Conservation (phyloP, 2,113 vertebrate genomes). For the Erinaceus europaeus region DNA sequence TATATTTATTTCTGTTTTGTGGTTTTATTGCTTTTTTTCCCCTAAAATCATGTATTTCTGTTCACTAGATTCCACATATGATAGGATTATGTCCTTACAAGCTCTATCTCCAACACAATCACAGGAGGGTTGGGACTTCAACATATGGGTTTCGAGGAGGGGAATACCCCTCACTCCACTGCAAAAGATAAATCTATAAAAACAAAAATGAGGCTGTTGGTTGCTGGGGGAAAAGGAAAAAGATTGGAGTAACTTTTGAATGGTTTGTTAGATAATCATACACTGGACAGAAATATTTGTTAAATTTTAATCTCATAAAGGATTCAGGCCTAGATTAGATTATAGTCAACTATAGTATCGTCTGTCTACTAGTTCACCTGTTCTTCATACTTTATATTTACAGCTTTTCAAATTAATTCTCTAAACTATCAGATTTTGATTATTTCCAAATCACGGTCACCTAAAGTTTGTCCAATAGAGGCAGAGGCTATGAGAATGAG, state of each 20-base stretch:
- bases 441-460: constrained; percentile 4
- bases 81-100: not conserved
- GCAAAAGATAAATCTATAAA: not conserved
- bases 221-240: not conserved
- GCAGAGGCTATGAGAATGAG: not conserved
- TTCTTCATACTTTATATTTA: constrained; percentile 7
- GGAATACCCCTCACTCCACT: not conserved
- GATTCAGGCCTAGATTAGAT: not conserved
- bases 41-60: not conserved
- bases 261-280: constrained; percentile 30
- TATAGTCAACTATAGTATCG: not conserved
- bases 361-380: constrained; percentile 19
- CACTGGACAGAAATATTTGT: not conserved
- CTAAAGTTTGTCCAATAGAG: not conserved
- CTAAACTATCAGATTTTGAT: not conserved
- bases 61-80: not conserved
- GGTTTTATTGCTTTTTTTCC: no score
- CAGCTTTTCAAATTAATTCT: constrained; percentile 30
- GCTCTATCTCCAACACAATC: not conserved
- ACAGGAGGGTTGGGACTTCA: not conserved
- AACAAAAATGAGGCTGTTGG: not conserved
- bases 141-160: not conserved
- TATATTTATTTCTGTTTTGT: no score
- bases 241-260: not conserved
- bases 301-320: constrained; percentile 35